These are phyloP conservation scores for Parambassis ranga DNA, from an alignment of 2,797 vertebrate genomes.

Conservation along the genomic window DNA sequence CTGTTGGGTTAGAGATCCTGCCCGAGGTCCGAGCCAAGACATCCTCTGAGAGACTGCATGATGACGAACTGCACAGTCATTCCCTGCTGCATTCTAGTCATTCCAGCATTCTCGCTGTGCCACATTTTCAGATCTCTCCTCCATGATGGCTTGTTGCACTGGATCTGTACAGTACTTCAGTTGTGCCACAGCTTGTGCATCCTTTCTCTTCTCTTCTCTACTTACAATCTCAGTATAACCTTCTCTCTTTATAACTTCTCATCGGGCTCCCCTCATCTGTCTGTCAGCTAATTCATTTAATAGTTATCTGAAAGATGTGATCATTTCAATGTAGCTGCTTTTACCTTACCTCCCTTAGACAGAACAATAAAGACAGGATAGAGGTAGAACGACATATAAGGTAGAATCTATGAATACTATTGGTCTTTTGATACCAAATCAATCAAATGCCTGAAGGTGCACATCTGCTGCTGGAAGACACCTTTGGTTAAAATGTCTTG, in stretches of 20 bases:
- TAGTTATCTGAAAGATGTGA: constrained; percentile 8
- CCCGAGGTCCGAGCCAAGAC: constrained; percentile 25
- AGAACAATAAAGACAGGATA: too few species aligned
- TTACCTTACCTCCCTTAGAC: constrained; percentile 13
- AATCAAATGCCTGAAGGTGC: too few species aligned
- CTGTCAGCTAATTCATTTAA: constrained; percentile 18
- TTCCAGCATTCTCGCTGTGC: background rate
- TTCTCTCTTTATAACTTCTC: background rate
- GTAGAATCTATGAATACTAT: too few species aligned
- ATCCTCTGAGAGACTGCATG: constrained; percentile 5
- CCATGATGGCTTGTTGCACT: background rate
- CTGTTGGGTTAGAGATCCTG: constrained; percentile 22
- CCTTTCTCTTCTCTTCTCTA: background rate
- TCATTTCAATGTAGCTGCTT: constrained; percentile 8
- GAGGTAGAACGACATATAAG: too few species aligned
- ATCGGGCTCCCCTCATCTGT: background rate
- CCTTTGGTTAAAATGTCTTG: too few species aligned
- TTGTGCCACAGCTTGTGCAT: too few species aligned
- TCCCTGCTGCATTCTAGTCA: background rate
- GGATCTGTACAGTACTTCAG: too few species aligned
- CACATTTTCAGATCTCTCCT: background rate
- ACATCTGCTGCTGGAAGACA: too few species aligned
- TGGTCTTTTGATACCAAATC: background rate
- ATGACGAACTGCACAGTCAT: constrained; percentile 17
- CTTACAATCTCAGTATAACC: too few species aligned